Evolutionary conservation across 2,888 invertebrate species (phyloP).

Genomic region (Liodrosophila aerea): DNA sequence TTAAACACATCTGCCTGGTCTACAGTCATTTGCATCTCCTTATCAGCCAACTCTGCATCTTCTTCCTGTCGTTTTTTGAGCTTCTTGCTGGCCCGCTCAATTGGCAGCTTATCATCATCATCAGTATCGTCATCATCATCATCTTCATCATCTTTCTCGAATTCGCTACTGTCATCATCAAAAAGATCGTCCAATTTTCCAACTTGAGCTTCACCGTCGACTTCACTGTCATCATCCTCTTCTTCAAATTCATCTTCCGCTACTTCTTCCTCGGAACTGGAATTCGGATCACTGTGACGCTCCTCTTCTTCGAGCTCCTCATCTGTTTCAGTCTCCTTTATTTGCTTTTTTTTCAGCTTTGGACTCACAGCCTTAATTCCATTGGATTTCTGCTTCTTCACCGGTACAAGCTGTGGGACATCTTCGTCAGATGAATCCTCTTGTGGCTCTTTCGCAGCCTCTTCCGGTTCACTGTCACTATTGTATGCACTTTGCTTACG

Average conservation of each 20-base stretch:
- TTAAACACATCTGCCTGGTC: constrained; percentile 89
- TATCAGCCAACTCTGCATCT: constrained; percentile 88
- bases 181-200: constrained; percentile 79
- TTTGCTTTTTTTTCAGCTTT: constrained; percentile 83
- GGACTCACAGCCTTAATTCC: constrained; percentile 89
- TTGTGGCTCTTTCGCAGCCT: constrained; percentile 49
- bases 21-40: constrained; percentile 92
- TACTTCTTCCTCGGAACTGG: constrained; percentile 30
- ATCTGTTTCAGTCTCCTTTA: constrained; percentile 79
- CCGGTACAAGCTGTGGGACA: constrained; percentile 44
- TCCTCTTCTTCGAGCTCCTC: constrained; percentile 39
- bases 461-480: constrained; percentile 73
- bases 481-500: constrained; percentile 71
- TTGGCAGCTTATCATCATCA: constrained; percentile 89
- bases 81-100: constrained; percentile 92
- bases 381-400: constrained; percentile 57
- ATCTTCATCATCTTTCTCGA: constrained; percentile 77
- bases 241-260: constrained; percentile 60
- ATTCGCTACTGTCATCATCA: constrained; percentile 17
- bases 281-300: constrained; percentile 41
- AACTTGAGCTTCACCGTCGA: constrained; percentile 63
- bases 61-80: constrained; percentile 88
- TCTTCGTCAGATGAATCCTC: constrained; percentile 60
- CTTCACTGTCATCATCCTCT: constrained; percentile 30
- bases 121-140: constrained; percentile 82